Conservation (phyloP, 2,888 invertebrate genomes). For the Coenonympha glycerion region DNA sequence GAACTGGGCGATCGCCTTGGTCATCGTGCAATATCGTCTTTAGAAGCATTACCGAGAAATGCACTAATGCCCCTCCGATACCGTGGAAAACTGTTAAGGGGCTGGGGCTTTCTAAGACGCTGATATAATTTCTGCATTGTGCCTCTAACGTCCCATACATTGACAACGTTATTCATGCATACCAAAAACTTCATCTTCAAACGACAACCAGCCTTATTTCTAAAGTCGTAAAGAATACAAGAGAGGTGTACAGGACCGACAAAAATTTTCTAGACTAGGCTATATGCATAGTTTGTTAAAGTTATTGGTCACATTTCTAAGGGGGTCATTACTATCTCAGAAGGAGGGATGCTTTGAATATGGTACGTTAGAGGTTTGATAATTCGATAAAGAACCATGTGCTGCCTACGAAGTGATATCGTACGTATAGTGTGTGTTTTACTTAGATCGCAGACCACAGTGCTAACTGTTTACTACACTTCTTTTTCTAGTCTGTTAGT, state of each 20-base stretch:
- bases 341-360: conserved; percentile 54
- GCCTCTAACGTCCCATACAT: conserved; percentile 55
- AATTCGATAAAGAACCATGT: conserved; percentile 45
- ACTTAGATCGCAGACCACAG: too few species aligned
- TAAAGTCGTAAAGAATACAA: conserved; percentile 17
- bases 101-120: conserved; percentile 72
- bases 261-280: conserved; percentile 14
- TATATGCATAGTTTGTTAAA: conserved; percentile 52
- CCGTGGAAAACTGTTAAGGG: conserved; percentile 75
- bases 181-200: conserved; percentile 25
- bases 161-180: conserved; percentile 34
- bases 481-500: too few species aligned
- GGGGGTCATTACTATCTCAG: conserved; percentile 61
- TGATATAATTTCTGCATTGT: conserved; percentile 75
- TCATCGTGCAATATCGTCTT: conserved; percentile 69
- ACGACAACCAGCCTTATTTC: conserved; percentile 33
- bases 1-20: conserved; percentile 45
- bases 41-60: conserved; percentile 72
- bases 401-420: not conserved
- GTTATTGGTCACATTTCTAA: conserved; percentile 60
- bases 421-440: not conserved
- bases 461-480: too few species aligned
- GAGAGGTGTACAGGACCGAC: not conserved
- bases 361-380: conserved; percentile 47
- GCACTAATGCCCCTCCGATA: conserved; percentile 71